Evolutionary conservation across 2,797 vertebrate species (phyloP).

Genomic region (Leuciscus waleckii): DNA sequence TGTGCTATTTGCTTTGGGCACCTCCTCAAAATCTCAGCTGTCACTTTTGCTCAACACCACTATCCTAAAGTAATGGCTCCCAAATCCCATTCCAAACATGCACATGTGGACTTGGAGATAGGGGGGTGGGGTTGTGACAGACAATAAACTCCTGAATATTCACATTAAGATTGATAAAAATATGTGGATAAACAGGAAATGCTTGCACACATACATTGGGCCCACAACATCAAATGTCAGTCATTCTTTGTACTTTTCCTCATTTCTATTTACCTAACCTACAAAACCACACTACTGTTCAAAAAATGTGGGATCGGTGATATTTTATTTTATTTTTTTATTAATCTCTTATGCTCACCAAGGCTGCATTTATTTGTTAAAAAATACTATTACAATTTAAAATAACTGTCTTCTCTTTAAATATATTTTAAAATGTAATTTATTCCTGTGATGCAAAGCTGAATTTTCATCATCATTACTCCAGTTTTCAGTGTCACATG

Average conservation of each 20-base stretch:
- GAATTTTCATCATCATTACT: neutral
- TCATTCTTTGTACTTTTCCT: neutral
- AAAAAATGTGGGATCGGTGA: neutral
- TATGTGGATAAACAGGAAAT: neutral
- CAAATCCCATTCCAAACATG: constrained; percentile 54
- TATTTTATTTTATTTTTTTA: neutral
- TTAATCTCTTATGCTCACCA: neutral
- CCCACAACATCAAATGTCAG: neutral
- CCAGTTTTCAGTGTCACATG: neutral
- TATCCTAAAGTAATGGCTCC: constrained; percentile 40
- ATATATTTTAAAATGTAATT: neutral
- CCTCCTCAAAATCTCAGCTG: constrained; percentile 38
- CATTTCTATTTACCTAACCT: neutral
- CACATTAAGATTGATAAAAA: constrained; percentile 31
- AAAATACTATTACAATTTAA: no score
- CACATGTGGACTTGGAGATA: constrained; percentile 24
- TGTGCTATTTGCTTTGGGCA: constrained; percentile 56
- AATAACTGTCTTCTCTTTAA: no score
- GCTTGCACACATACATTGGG: neutral
- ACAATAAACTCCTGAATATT: constrained; percentile 29
- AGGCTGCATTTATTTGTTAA: no score
- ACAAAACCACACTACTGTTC: neutral
- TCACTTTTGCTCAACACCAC: constrained; percentile 51
- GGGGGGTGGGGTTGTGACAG: neutral
- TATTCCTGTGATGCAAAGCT: neutral